phyloP scores from a whole-genome alignment of 1,140 invertebrate species.

The Stegodyphus mimosarum region DNA sequence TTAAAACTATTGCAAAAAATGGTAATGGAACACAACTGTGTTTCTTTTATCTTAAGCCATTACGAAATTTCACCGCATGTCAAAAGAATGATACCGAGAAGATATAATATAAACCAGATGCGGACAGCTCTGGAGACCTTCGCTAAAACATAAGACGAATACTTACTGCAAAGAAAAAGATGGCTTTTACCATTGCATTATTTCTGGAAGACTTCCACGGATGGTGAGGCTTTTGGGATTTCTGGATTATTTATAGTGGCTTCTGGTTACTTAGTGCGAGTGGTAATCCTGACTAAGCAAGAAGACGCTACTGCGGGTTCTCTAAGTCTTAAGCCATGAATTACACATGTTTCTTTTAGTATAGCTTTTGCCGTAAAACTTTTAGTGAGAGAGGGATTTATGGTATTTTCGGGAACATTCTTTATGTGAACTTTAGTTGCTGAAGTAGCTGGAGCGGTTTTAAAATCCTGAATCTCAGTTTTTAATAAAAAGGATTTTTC shows the following conservation, averaged over 20 bases:
- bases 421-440: too few species aligned
- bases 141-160: slow-evolving; percentile 22
- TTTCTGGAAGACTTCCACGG: slow-evolving; percentile 27
- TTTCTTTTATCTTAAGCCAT: too few species aligned
- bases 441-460: too few species aligned
- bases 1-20: too few species aligned
- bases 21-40: too few species aligned
- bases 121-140: slow-evolving; percentile 12
- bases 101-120: too few species aligned
- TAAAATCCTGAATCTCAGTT: too few species aligned
- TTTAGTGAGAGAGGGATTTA: background rate
- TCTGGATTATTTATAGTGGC: slow-evolving; percentile 48
- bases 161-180: background rate
- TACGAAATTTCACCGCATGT: too few species aligned
- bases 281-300: slow-evolving; percentile 31
- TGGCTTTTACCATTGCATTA: background rate
- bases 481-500: too few species aligned
- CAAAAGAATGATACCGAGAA: too few species aligned
- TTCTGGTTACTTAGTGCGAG: slow-evolving; percentile 26
- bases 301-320: background rate
- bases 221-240: slow-evolving; percentile 23
- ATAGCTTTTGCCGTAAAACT: slow-evolving; percentile 13
- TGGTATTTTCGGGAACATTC: too few species aligned
- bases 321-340: slow-evolving; percentile 11
- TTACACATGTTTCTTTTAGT: slow-evolving; percentile 30